Conservation (phyloP, 2,797 vertebrate species). For the Antrozous pallidus region DNA sequence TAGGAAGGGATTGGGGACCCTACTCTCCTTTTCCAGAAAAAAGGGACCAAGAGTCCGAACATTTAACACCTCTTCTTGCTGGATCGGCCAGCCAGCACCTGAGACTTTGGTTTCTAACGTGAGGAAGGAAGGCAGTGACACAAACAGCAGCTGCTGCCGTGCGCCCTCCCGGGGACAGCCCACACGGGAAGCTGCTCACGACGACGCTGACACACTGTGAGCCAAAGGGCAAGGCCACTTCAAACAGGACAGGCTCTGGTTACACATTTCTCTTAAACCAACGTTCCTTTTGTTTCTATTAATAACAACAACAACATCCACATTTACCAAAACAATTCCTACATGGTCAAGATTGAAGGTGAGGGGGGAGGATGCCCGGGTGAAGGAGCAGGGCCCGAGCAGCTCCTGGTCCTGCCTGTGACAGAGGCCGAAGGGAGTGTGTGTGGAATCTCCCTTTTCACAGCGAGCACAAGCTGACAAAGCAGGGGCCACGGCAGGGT, state of each 20-base stretch:
- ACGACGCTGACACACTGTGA: conserved; percentile 83
- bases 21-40: conserved; percentile 51
- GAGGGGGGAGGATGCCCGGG: conserved; percentile 13
- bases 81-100: conserved; percentile 72
- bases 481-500: conserved; percentile 81
- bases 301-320: conserved; percentile 86
- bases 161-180: too few species aligned
- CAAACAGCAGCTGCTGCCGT: conserved; percentile 71
- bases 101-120: conserved; percentile 72
- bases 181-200: conserved; percentile 75
- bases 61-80: conserved; percentile 48
- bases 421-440: background rate
- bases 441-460: conserved; percentile 1
- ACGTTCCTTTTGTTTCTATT: conserved; percentile 86
- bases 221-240: conserved; percentile 91
- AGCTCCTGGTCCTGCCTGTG: conserved; percentile 68
- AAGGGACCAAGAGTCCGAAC: conserved; percentile 60
- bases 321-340: conserved; percentile 89
- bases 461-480: conserved; percentile 53
- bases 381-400: background rate
- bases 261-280: conserved; percentile 88
- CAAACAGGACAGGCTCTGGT: conserved; percentile 83
- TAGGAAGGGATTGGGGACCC: conserved; percentile 11
- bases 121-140: conserved; percentile 65
- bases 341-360: conserved; percentile 85